Evolutionary conservation across 2,888 invertebrate species (phyloP), one percentile per base, ranked within the genome.

Genomic region (Venusia cambrica): DNA sequence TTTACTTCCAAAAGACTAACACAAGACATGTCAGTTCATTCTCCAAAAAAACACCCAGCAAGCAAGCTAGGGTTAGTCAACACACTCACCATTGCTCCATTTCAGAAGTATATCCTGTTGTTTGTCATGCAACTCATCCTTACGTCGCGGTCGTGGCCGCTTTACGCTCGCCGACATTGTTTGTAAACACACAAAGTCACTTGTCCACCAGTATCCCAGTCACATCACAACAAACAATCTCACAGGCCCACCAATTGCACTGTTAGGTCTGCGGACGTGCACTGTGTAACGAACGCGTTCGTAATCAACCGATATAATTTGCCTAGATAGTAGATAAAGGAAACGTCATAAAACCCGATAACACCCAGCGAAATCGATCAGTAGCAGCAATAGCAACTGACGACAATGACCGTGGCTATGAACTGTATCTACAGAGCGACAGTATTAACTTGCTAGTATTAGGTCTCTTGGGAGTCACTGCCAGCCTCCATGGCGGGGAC

Each of bases 31-130:
- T n/a, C n/a, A n/a, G n/a, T n/a, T n/a, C n/a, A n/a, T n/a, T n/a
- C n/a, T n/a, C n/a, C n/a, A n/a, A n/a, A n/a, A n/a, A n/a, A n/a
- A n/a, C n/a, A n/a, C n/a, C n/a, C n/a, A n/a, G n/a, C n/a, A n/a
- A n/a, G n/a, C n/a, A n/a, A n/a, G n/a, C n/a, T n/a, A n/a, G n/a
- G n/a, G n/a, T 13, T 9, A 13, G 13, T 35, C 5, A 8, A 17
- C 7, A 26, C 25, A 50, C 85, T 85, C 65, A 85, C 85, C 87
- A 57, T 83, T 68, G 38, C 68, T 78, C 85, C 87, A 87, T 44
- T 76, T 69, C 29, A 76, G 65, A 28, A 85, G 72, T 53, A 85
- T 59, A 48, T 85, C 84, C 62, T 81, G 81, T 17, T 66, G 69
- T 45, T 73, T 77, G 39, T 81, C 80, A 44, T 70, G 70, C 47